These are phyloP conservation scores for Bothrops jararaca DNA, from an alignment of 2,113 vertebrate species.

Conservation along the genomic window DNA sequence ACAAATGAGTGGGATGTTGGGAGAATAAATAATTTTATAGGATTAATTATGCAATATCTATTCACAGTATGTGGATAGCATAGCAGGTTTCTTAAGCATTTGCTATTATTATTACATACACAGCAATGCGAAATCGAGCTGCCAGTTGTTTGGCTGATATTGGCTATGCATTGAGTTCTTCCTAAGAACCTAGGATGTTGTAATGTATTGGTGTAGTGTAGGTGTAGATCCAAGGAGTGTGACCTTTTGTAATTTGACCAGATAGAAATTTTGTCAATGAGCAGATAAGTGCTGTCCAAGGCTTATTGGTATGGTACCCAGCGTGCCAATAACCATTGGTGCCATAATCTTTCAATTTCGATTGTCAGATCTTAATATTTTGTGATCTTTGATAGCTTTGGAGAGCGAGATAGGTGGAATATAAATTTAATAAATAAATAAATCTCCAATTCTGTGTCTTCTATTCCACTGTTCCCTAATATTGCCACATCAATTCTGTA, in stretches of 20 bases:
- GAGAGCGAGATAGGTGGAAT: no score
- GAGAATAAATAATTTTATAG: constrained; percentile 7
- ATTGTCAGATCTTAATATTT: no score
- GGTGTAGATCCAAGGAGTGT: not conserved
- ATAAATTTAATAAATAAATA: no score
- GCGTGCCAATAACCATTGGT: not conserved
- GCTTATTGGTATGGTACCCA: not conserved
- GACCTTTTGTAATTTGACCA: not conserved
- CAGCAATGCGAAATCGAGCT: not conserved
- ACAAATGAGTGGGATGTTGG: not conserved
- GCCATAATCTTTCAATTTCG: not conserved
- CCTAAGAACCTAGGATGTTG: not conserved
- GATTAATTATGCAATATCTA: constrained; percentile 35
- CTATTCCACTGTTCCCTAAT: no score
- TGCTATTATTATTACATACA: not conserved
- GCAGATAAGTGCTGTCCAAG: not conserved
- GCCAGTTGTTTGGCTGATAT: not conserved
- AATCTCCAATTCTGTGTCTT: no score
- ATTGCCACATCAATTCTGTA: no score
- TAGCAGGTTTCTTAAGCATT: constrained; percentile 34
- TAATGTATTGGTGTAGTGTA: not conserved
- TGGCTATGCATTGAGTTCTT: not conserved
- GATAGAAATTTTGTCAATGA: not conserved
- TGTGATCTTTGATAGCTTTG: no score
- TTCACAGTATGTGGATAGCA: constrained; percentile 13